Percentiles rank a stretch among this genome's conserved stretches.
Evolutionary conservation across 2,797 vertebrate genomes (phyloP).

Genomic region (Danio aesculapii): DNA sequence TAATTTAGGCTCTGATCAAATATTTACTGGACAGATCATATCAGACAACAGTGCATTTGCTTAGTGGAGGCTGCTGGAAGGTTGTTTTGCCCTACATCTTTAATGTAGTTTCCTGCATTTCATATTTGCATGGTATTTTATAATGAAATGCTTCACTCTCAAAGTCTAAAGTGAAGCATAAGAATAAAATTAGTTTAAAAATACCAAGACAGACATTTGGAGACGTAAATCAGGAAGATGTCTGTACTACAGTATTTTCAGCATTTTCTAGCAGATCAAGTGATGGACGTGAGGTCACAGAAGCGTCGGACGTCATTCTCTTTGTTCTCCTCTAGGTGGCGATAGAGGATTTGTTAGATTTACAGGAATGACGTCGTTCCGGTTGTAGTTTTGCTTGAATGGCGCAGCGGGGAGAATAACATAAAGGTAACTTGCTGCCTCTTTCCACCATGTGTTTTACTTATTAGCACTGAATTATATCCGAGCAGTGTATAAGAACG

Average conservation of each 20-base stretch:
- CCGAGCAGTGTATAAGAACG: not conserved
- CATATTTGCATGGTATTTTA: not conserved
- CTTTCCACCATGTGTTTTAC: not conserved
- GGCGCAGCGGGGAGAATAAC: constrained; percentile 54
- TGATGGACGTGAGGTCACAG: not conserved
- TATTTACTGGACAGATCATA: not conserved
- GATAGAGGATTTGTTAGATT: not conserved
- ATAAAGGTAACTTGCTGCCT: constrained; percentile 35
- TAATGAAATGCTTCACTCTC: not conserved
- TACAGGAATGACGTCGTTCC: constrained; percentile 41
- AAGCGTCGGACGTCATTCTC: not conserved
- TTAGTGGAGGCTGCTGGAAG: not conserved
- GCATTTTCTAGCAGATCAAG: not conserved
- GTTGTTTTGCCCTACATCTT: not conserved
- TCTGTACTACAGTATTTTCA: too few species aligned
- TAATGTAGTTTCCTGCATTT: not conserved
- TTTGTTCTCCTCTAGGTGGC: not conserved
- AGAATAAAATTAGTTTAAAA: not conserved
- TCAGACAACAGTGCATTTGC: not conserved
- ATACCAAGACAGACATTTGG: not conserved
- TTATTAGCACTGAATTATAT: too few species aligned
- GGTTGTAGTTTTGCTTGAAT: constrained; percentile 43
- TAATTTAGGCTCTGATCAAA: constrained; percentile 6
- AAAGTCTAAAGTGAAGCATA: not conserved
- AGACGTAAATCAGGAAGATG: not conserved